Evolutionary conservation across 2,888 invertebrate genomes (phyloP).

Genomic region (Papilio elwesi): DNA sequence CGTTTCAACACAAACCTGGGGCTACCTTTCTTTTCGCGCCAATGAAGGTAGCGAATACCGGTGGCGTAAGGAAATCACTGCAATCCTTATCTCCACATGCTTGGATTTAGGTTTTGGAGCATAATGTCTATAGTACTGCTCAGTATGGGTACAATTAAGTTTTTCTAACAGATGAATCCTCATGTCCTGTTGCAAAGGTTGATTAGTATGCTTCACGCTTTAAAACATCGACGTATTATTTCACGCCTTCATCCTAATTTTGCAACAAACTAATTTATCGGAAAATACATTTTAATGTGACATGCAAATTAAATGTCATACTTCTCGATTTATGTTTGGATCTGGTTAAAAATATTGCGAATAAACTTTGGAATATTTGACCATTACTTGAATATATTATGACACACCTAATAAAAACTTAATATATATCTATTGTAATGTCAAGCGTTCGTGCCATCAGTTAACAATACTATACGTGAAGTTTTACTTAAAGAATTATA

Average conservation of each 20-base stretch:
- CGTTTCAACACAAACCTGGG: no score
- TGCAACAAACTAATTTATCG: background rate
- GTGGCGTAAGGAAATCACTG: no score
- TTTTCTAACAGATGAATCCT: background rate
- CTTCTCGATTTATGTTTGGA: constrained; percentile 42
- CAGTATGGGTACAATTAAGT: background rate
- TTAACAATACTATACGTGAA: background rate
- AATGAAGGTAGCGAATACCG: no score
- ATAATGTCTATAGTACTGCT: no score
- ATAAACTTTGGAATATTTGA: constrained; percentile 58
- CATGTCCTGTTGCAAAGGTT: background rate
- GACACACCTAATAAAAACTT: constrained; percentile 39
- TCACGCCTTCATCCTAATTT: background rate
- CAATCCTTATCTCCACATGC: no score
- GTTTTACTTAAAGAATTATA: background rate
- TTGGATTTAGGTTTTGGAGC: no score
- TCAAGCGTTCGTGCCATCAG: constrained; percentile 12
- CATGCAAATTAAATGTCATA: constrained; percentile 23
- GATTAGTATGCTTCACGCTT: background rate
- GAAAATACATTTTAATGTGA: constrained; percentile 24
- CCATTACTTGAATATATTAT: constrained; percentile 60
- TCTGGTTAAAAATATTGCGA: constrained; percentile 55
- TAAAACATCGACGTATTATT: background rate
- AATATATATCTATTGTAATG: constrained; percentile 43
- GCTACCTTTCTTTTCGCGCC: no score